Base-by-base conservation (phyloP, 2,113 vertebrate genomes). In the Leucosticte australis region DNA sequence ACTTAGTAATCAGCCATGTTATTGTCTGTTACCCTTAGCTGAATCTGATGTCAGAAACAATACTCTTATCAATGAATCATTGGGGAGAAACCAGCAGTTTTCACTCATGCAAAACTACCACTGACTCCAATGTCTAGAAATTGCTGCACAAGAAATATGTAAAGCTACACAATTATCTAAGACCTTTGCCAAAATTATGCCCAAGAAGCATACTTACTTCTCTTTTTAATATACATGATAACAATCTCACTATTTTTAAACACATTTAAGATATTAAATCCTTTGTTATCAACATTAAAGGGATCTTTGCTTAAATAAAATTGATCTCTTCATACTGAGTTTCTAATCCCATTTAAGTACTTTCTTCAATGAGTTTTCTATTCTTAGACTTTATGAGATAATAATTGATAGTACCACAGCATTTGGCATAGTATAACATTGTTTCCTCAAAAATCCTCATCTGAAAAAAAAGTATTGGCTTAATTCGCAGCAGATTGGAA, bases 1-100 rank as follows among this genome's bases (percentile, higher is more conserved):
- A 57, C 82, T 97, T 92, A 92, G 96, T 98, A 97, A 98, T 97
- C 98, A 98, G 92, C 96, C 97, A 97, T 96, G 96, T 97, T 98
- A 98, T 98, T 98, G 89, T 98, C 97, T 98, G 95, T 97, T 97
- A 98, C 93, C 92, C 96, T 97, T 96, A 97, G 95, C 92, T 96
- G 96, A 97, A 94, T 97, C 47, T 92, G 94, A 56, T 97, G 97
- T 98, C 97, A 98, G 95, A 98, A 98, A 90, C 88, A 97, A 97
- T 98, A 97, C 81, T 91, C 87, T 89, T 76, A 92, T 95, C 96
- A 96, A 95, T 97, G 96, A 96, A 89, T 98, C 97, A 97, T 2
- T 24, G 65, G 83, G 83, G 79, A 71, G 50, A 92, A 94, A 90
- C 19, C 64, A 93, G 77, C 56, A 90, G 44, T 15, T 90, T 59